phyloP scores from a whole-genome alignment of 2,797 vertebrate genomes.

The Mormyrus proboscirostris region DNA sequence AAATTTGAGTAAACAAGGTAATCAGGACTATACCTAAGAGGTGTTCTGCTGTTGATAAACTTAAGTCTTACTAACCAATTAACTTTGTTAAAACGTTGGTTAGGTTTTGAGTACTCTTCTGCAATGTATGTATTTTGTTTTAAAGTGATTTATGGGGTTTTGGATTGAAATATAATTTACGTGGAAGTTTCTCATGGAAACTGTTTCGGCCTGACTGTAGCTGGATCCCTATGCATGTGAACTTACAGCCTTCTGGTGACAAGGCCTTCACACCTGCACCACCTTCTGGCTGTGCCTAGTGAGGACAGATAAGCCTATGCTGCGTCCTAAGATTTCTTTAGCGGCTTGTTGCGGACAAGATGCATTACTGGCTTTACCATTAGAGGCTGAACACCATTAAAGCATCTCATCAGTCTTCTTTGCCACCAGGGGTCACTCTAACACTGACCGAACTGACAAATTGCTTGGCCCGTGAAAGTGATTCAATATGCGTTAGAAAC shows the following conservation, averaged over 20 bases:
- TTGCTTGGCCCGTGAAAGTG: background rate
- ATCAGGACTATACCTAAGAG: background rate
- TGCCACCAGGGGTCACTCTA: slow-evolving; percentile 19
- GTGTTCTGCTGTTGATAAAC: background rate
- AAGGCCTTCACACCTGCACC: background rate
- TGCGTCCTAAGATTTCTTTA: background rate
- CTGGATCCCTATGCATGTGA: background rate
- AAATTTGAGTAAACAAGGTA: background rate
- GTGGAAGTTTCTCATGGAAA: background rate
- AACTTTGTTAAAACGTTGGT: background rate
- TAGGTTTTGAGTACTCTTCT: background rate
- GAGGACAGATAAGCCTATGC: background rate
- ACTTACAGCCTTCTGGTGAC: background rate
- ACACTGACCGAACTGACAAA: background rate
- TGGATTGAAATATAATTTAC: background rate
- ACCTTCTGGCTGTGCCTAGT: background rate
- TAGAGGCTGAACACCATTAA: background rate
- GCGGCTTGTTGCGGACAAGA: background rate
- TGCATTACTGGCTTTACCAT: background rate
- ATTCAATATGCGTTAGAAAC: background rate
- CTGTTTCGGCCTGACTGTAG: background rate
- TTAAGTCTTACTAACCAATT: background rate
- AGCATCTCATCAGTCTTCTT: background rate
- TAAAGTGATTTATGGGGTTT: background rate
- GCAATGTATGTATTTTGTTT: background rate